These are phyloP conservation scores for Agrochola circellaris DNA, from an alignment of 2,888 invertebrate species.

Conservation along the genomic window DNA sequence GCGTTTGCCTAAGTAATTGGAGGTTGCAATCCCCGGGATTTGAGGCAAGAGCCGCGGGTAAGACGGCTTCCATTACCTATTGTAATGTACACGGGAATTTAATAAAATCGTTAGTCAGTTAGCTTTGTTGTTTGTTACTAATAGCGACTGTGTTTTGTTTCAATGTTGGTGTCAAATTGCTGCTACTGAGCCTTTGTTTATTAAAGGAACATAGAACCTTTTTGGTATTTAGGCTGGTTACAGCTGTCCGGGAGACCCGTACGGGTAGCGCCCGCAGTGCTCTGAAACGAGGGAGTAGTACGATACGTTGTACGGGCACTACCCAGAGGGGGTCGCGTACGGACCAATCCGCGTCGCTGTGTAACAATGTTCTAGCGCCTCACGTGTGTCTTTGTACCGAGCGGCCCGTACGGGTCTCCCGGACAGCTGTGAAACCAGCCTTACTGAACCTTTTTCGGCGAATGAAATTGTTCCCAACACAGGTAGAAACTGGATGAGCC, in stretches of 20 bases:
- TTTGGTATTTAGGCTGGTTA: background rate
- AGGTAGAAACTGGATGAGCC: background rate
- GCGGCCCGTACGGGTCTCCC: no score
- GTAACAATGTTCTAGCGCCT: no score
- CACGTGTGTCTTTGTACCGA: no score
- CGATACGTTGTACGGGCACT: no score
- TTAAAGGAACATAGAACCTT: background rate
- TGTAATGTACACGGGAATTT: slow-evolving; percentile 62
- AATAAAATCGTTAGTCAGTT: slow-evolving; percentile 57
- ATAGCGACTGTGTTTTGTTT: slow-evolving; percentile 45
- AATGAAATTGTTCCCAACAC: background rate
- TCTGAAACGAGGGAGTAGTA: no score
- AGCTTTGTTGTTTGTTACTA: slow-evolving; percentile 53
- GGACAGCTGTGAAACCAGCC: no score
- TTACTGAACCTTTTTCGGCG: background rate
- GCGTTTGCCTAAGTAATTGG: slow-evolving; percentile 82
- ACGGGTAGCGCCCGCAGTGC: no score
- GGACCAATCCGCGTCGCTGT: no score
- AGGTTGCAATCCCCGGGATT: slow-evolving; percentile 78
- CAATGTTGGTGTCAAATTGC: slow-evolving; percentile 21
- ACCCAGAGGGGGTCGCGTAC: no score
- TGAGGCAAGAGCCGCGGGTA: slow-evolving; percentile 63
- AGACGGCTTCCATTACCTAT: slow-evolving; percentile 57
- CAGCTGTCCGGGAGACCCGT: no score
- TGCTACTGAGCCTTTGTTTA: slow-evolving; percentile 4